A percentile compares a stretch with the other conserved stretches of the same genome.
phyloP scores from a whole-genome alignment of 2,797 vertebrate species.

The Protonibea diacanthus region DNA sequence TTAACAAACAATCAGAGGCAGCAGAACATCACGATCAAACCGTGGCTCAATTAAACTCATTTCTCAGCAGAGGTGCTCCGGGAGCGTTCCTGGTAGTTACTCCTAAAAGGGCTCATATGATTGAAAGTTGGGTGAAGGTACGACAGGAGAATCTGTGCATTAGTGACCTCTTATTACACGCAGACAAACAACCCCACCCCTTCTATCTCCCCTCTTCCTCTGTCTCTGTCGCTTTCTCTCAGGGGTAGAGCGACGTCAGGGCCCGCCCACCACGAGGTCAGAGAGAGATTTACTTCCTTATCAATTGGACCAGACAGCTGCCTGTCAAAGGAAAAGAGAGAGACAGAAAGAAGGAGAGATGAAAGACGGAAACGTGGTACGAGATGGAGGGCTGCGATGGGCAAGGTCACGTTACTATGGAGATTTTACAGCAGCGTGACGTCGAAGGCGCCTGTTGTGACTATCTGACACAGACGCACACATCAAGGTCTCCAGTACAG shows the following conservation, averaged over 20 bases:
- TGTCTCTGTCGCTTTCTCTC: background rate
- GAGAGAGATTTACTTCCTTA: slow-evolving; percentile 64
- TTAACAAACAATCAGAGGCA: slow-evolving; percentile 57
- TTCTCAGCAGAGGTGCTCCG: slow-evolving; percentile 13
- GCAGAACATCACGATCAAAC: slow-evolving; percentile 51
- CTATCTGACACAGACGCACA: slow-evolving; percentile 63
- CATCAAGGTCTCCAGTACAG: slow-evolving; percentile 71
- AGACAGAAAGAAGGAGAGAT: slow-evolving; percentile 46
- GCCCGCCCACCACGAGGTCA: slow-evolving; percentile 69
- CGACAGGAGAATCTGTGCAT: slow-evolving; percentile 17
- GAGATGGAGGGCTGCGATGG: slow-evolving; percentile 51
- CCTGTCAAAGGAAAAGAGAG: slow-evolving; percentile 56
- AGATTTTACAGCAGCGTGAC: slow-evolving; percentile 67
- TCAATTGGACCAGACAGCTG: slow-evolving; percentile 66
- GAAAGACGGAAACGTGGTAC: slow-evolving; percentile 52
- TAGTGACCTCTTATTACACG: slow-evolving; percentile 44
- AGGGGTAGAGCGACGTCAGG: slow-evolving; percentile 24
- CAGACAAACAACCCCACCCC: slow-evolving; percentile 63
- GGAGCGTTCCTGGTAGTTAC: background rate
- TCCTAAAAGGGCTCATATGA: slow-evolving; percentile 30
- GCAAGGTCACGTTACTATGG: slow-evolving; percentile 78
- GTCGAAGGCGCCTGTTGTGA: slow-evolving; percentile 67
- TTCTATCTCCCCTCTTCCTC: background rate
- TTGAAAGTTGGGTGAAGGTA: slow-evolving; percentile 32
- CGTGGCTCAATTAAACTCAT: slow-evolving; percentile 49